A percentile compares a stretch with the other conserved stretches of the same genome.
Conservation (phyloP, 2,888 invertebrate genomes). For the Thyatira batis region DNA sequence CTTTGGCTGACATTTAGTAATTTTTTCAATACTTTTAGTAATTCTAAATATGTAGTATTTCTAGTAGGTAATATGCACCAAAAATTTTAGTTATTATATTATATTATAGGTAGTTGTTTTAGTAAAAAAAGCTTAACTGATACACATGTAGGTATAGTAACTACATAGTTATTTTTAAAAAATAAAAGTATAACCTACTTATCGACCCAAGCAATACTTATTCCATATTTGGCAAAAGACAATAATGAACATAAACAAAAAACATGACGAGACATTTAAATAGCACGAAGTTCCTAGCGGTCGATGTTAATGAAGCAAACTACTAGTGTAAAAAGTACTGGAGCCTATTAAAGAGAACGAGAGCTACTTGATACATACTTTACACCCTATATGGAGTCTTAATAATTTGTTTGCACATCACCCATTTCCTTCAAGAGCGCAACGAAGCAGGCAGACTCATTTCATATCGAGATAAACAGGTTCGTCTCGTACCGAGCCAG, state of each 20-base stretch:
- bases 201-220: neutral
- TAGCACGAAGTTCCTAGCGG: conserved; percentile 47
- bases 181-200: neutral
- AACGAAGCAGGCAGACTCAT: conserved; percentile 49
- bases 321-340: conserved; percentile 50
- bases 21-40: too few relatives aligned
- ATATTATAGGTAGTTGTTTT: too few relatives aligned
- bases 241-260: conserved; percentile 45
- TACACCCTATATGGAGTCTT: conserved; percentile 61
- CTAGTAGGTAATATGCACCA: too few relatives aligned
- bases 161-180: neutral
- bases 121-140: neutral
- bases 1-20: too few relatives aligned
- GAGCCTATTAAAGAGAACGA: conserved; percentile 49
- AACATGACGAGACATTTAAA: conserved; percentile 49
- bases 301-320: conserved; percentile 59
- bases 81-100: too few relatives aligned
- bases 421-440: conserved; percentile 52
- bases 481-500: conserved; percentile 51
- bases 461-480: conserved; percentile 62
- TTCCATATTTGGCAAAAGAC: conserved; percentile 3
- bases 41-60: too few relatives aligned
- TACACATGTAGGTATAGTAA: neutral
- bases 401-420: conserved; percentile 70
- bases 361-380: conserved; percentile 52